These are phyloP conservation scores for Chaetoderma sp. DNA, from an alignment of 2,888 invertebrate genomes.

Conservation along the genomic window DNA sequence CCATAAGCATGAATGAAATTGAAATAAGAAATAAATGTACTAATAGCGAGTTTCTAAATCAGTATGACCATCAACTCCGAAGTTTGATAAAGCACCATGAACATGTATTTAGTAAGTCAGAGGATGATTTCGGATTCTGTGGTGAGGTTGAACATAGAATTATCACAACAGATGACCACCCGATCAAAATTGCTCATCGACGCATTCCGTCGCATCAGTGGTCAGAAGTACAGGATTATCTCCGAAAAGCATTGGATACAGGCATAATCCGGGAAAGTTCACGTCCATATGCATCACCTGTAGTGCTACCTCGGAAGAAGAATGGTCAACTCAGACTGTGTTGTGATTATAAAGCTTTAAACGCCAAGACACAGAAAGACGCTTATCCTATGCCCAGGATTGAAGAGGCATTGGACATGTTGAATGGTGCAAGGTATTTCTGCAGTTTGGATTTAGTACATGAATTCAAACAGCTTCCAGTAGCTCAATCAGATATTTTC, in stretches of 20 bases:
- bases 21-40: no score
- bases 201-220: constrained; percentile 13
- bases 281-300: constrained; percentile 27
- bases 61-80: no score
- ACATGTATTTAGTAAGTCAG: neutral
- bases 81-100: no score
- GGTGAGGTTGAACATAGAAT: constrained; percentile 11
- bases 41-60: no score
- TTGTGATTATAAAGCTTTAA: constrained; percentile 39
- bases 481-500: constrained; percentile 33
- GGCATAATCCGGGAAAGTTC: neutral
- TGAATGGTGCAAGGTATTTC: constrained; percentile 36
- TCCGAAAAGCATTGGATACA: neutral
- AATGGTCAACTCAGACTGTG: constrained; percentile 32
- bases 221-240: constrained; percentile 15
- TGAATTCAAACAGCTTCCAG: constrained; percentile 39
- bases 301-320: constrained; percentile 34
- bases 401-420: constrained; percentile 33
- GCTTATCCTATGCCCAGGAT: constrained; percentile 41
- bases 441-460: constrained; percentile 37
- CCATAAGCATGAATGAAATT: no score
- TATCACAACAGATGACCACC: constrained; percentile 7
- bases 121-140: constrained; percentile 1
- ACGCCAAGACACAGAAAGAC: constrained; percentile 39
- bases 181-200: constrained; percentile 14